Conservation (phyloP, 2,888 invertebrate species). For the Psylliodes chrysocephalus region DNA sequence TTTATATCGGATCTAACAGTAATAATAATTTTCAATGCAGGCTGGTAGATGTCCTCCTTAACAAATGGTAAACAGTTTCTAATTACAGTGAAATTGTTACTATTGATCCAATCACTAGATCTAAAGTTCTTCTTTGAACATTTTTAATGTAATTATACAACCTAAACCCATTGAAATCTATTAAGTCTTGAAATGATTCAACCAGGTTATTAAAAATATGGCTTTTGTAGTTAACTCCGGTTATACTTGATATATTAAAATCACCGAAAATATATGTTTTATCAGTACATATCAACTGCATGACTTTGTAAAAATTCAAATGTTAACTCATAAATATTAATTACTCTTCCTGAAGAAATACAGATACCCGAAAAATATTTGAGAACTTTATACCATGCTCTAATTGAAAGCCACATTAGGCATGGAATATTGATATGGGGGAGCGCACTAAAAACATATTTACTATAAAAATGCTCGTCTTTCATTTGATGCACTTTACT, state of each 20-base stretch:
- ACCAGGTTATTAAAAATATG: too few relatives aligned
- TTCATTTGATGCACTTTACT: background rate
- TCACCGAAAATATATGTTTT: too few relatives aligned
- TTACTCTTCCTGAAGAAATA: too few relatives aligned
- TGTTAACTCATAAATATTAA: too few relatives aligned
- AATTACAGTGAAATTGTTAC: background rate
- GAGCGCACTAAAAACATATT: background rate
- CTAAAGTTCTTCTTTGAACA: slow-evolving; percentile 5
- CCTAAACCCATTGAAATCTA: background rate
- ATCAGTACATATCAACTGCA: too few relatives aligned
- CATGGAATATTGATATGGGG: background rate
- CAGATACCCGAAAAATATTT: background rate
- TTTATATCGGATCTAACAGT: too few relatives aligned
- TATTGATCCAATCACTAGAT: slow-evolving; percentile 12
- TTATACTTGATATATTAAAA: too few relatives aligned
- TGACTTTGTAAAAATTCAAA: too few relatives aligned
- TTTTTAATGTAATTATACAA: slow-evolving; percentile 11
- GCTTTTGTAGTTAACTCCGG: too few relatives aligned
- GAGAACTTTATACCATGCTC: background rate
- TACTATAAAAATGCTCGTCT: background rate
- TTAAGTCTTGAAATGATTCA: background rate
- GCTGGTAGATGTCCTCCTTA: slow-evolving; percentile 9
- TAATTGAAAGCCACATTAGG: background rate
- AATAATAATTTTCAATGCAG: slow-evolving; percentile 7
- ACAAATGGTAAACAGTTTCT: background rate